A percentile compares a stretch with the other conserved stretches of the same genome.
These are phyloP conservation scores for Phoeniculus purpureus DNA, from an alignment of 2,797 vertebrate species.

Conservation along the genomic window DNA sequence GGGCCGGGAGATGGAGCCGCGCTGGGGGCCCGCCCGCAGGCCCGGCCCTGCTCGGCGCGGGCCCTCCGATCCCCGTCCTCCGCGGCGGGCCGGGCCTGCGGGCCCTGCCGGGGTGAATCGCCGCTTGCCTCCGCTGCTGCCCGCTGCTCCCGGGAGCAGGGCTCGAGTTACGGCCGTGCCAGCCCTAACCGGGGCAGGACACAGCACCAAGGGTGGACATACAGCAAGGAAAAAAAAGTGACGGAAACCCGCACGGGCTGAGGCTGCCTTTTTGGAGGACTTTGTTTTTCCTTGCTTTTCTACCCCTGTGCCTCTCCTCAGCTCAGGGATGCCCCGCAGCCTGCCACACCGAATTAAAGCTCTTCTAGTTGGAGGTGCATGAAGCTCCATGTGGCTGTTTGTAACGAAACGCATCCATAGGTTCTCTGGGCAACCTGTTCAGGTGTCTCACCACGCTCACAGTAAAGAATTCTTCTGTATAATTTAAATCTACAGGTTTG, in stretches of 20 bases:
- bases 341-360: neutral
- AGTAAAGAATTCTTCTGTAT: too few relatives aligned
- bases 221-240: neutral
- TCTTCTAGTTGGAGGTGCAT: neutral
- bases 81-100: neutral
- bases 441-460: too few relatives aligned
- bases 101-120: too few relatives aligned
- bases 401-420: neutral
- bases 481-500: neutral
- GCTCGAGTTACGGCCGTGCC: neutral
- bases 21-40: neutral
- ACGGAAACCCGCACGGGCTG: accelerated
- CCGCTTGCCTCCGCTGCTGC: neutral
- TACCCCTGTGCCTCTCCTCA: neutral
- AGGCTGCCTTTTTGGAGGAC: too few relatives aligned
- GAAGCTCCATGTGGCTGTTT: neutral
- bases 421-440: too few relatives aligned
- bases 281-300: neutral
- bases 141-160: neutral
- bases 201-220: neutral
- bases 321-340: accelerated
- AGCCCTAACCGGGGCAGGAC: neutral
- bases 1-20: neutral
- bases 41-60: neutral
- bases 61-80: neutral